Conservation (phyloP, 2,113 vertebrate genomes). For the Burhinus oedicnemus region DNA sequence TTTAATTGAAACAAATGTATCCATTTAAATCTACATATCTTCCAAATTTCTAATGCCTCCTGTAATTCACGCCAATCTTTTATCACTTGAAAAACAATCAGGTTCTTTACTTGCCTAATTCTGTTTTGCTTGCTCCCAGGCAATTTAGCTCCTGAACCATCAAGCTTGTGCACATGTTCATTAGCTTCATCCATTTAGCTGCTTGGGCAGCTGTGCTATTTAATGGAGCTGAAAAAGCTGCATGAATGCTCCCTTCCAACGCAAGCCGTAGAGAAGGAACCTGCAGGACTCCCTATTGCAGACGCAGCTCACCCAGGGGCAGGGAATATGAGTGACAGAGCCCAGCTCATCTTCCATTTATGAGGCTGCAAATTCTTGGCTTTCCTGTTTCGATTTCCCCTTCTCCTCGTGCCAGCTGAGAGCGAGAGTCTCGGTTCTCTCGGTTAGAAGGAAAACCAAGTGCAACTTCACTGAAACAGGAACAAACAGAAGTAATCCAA, state of each 20-base stretch:
- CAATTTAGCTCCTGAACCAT: conserved; percentile 47
- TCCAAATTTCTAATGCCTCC: conserved; percentile 29
- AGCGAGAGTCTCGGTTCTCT: not conserved
- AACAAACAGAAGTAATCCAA: not conserved
- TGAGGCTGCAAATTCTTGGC: not conserved
- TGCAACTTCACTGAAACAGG: not conserved
- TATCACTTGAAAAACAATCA: conserved; percentile 56
- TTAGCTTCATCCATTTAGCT: conserved; percentile 40
- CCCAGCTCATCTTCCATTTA: not conserved
- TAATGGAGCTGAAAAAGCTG: conserved; percentile 23
- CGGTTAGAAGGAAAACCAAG: not conserved
- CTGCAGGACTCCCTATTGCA: not conserved
- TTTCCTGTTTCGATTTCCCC: not conserved
- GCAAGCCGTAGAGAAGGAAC: not conserved
- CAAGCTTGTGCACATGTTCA: conserved; percentile 15
- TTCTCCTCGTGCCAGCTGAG: not conserved
- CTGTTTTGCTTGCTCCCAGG: conserved; percentile 39
- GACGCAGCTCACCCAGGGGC: not conserved
- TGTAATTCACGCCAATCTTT: conserved; percentile 50
- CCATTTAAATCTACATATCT: conserved; percentile 5
- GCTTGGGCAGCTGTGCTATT: conserved; percentile 28
- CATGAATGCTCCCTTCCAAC: not conserved
- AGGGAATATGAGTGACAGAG: not conserved
- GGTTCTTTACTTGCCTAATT: conserved; percentile 17
- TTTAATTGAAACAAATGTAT: conserved; percentile 42